These are phyloP conservation scores for Lipotes vexillifer DNA, from an alignment of 2,113 vertebrate species.

Conservation along the genomic window DNA sequence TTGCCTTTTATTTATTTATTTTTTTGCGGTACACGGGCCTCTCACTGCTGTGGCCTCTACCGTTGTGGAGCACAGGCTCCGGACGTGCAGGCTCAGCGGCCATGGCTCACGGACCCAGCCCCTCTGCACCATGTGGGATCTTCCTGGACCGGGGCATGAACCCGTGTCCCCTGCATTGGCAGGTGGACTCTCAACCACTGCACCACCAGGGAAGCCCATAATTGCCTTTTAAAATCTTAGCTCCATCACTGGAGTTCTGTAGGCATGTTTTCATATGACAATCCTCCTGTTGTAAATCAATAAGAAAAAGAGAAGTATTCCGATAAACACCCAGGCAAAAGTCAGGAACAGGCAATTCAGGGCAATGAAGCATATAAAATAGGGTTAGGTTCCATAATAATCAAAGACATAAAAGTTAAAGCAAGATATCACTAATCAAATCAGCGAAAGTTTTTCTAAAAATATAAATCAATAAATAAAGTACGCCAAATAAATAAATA, in stretches of 20 bases:
- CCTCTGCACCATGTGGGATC: no score
- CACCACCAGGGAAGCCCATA: background rate
- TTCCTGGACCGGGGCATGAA: no score
- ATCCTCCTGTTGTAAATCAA: background rate
- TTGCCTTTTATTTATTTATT: background rate
- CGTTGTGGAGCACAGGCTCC: no score
- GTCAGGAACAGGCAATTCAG: background rate
- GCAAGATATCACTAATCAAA: background rate
- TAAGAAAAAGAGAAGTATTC: constrained; percentile 1
- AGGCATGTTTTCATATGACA: background rate
- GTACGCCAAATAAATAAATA: background rate
- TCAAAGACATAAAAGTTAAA: background rate
- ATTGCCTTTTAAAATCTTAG: background rate
- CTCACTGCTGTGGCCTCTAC: no score
- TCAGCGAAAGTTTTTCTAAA: background rate
- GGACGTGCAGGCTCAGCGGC: no score
- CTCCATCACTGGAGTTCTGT: background rate
- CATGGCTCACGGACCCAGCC: no score
- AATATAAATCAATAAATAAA: background rate
- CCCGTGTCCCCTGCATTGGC: no score
- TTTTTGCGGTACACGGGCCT: no score
- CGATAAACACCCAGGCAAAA: background rate
- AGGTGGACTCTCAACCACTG: no score
- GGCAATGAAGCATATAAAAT: background rate
- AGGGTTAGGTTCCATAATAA: background rate